Base-by-base conservation (phyloP, 2,888 invertebrate genomes). In the Epirrita christyi region DNA sequence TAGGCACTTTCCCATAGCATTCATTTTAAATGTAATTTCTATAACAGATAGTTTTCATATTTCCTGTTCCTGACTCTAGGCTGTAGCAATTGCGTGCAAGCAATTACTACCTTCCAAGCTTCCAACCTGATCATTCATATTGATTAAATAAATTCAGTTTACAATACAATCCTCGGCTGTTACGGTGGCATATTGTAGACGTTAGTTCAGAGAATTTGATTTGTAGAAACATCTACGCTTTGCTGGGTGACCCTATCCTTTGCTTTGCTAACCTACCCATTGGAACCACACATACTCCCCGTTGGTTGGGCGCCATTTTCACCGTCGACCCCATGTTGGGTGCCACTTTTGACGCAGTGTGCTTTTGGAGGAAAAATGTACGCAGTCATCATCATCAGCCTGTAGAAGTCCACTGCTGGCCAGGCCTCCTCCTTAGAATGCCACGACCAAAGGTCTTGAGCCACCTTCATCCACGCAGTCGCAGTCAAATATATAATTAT, bases 41-140 rank as follows among this genome's bases (percentile, higher is more conserved):
- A 14, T 55, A 46, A 40, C 49, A 38, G 48, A 53, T 15, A 21
- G 47, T 61, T 68, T 63, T 60, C 64, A 63, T 42, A 52, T 67
- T 66, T 71, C 64, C 61, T 55, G 58, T 63, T 64, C 57, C 63
- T 63, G 51, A 58, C 4, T 21, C 21, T 21, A 21, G 21, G 21
- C 21, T 5, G 60, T 51, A 41, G 52, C 32, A 60, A 63, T 63
- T 61, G 52, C 60, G 58, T 55, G 57, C 48, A 61, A 51, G 45
- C 54, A 66, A 66, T 63, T 63, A 62, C 59, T 57, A 55, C 55
- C 49, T 45, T 38, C 38, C 51, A 27, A 32, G 14, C 48, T 37
- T 43, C 43, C 11, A 9, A 41, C 27, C n/a, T 44, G 37, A 40
- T 45, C 27, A 45, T 37, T 59, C 21, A 43, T 42, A 34, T 14